phyloP scores from a whole-genome alignment of 2,113 vertebrate genomes.

The Pseudopipra pipra region DNA sequence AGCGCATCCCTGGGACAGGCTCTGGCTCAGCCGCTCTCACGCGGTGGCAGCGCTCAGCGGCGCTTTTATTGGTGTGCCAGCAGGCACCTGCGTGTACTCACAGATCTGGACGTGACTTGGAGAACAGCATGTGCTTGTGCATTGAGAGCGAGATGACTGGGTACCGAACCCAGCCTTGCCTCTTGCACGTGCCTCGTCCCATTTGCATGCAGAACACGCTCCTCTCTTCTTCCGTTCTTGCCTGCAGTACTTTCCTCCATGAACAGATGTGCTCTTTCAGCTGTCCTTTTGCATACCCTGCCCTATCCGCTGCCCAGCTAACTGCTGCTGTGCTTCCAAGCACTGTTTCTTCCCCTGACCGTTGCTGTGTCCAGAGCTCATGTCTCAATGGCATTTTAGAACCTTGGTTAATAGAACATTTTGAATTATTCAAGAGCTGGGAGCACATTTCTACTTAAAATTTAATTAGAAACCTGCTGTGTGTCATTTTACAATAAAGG shows the following conservation, averaged over 20 bases:
- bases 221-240: slow-evolving; percentile 50
- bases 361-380: background rate
- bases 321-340: background rate
- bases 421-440: slow-evolving; percentile 67
- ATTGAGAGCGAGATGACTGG: slow-evolving; percentile 16
- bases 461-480: slow-evolving; percentile 65
- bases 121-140: slow-evolving; percentile 54
- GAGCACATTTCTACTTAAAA: slow-evolving; percentile 64
- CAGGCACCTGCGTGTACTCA: slow-evolving; percentile 44
- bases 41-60: background rate
- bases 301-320: background rate
- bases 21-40: background rate
- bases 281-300: background rate
- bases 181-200: background rate
- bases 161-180: slow-evolving; percentile 3
- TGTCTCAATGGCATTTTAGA: slow-evolving; percentile 38
- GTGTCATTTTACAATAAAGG: slow-evolving; percentile 65
- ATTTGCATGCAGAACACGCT: slow-evolving; percentile 27
- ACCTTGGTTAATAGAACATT: slow-evolving; percentile 48
- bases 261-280: slow-evolving; percentile 57
- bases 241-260: slow-evolving; percentile 38
- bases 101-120: slow-evolving; percentile 53
- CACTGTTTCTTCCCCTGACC: background rate
- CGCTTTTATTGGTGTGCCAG: slow-evolving; percentile 39
- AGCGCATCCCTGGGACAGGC: background rate